Conservation (phyloP, 1,140 invertebrate species). For the Cydia strobilella region DNA sequence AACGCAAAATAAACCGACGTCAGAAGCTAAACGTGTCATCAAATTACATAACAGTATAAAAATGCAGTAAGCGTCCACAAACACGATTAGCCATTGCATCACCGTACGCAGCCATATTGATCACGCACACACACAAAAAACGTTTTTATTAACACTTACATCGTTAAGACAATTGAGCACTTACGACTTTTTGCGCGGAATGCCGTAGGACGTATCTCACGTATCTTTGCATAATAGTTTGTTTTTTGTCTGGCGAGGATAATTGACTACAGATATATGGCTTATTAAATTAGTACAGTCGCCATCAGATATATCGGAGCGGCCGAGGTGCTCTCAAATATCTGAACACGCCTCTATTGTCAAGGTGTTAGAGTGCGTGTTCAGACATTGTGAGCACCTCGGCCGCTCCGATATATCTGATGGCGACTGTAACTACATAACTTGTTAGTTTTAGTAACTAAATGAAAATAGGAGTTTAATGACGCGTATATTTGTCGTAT, state of each 20-base stretch:
- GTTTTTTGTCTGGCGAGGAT: not conserved
- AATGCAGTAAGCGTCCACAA: constrained; percentile 47
- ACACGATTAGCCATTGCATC: constrained; percentile 55
- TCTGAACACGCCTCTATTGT: too few species aligned
- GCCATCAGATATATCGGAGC: too few species aligned
- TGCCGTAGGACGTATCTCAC: not conserved
- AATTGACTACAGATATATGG: not conserved
- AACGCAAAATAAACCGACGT: not conserved
- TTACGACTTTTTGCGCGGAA: not conserved
- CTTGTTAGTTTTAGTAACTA: too few species aligned
- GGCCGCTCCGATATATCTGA: too few species aligned
- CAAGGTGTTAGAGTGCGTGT: too few species aligned
- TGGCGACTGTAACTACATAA: too few species aligned
- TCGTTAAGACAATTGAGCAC: constrained; percentile 13
- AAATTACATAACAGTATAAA: constrained; percentile 51
- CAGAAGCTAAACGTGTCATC: constrained; percentile 8
- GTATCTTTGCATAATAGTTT: not conserved
- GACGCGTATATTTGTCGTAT: too few species aligned
- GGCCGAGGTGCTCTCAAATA: too few species aligned
- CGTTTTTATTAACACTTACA: constrained; percentile 27
- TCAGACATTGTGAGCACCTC: too few species aligned
- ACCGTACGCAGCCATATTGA: constrained; percentile 36
- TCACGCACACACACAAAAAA: constrained; percentile 41
- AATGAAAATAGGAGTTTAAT: too few species aligned
- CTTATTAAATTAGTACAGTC: too few species aligned